phyloP scores from a whole-genome alignment of 2,797 vertebrate genomes.

The Tachyglossus aculeatus region DNA sequence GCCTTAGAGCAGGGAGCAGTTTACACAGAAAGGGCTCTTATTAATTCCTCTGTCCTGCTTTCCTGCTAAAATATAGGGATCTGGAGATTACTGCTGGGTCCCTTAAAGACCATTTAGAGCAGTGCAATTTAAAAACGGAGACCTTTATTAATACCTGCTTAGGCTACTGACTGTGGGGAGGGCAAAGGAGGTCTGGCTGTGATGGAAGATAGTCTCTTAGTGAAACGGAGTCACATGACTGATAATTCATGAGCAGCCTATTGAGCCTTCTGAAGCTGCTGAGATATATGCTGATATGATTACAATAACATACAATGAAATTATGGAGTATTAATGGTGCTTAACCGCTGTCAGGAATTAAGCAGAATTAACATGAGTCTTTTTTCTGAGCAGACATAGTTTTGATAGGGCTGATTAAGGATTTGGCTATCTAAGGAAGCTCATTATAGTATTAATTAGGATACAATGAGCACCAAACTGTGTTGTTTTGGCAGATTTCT shows the following conservation, averaged over 20 bases:
- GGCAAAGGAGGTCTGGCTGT: conserved; percentile 78
- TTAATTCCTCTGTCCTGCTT: conserved; percentile 89
- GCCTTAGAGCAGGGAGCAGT: conserved; percentile 83
- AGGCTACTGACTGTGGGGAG: conserved; percentile 79
- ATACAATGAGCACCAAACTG: conserved; percentile 79
- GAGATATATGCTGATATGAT: conserved; percentile 83
- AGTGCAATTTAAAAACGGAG: conserved; percentile 84
- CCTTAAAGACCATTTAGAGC: conserved; percentile 86
- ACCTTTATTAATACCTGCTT: conserved; percentile 89
- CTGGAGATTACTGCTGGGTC: conserved; percentile 86
- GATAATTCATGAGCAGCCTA: conserved; percentile 80
- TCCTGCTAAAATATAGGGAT: conserved; percentile 84
- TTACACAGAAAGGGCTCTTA: conserved; percentile 85
- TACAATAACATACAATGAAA: conserved; percentile 84
- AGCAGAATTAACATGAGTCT: conserved; percentile 81
- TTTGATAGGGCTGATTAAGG: conserved; percentile 86
- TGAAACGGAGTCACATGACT: conserved; percentile 75
- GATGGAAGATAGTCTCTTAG: conserved; percentile 84
- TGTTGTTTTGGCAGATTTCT: conserved; percentile 78
- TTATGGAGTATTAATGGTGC: conserved; percentile 84
- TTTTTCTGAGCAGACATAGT: conserved; percentile 76
- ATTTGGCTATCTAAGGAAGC: conserved; percentile 83
- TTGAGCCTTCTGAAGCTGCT: conserved; percentile 74
- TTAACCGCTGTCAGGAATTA: conserved; percentile 81
- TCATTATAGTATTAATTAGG: conserved; percentile 86